A percentile compares a stretch with the other conserved stretches of the same genome.
phyloP scores from a whole-genome alignment of 2,888 invertebrate genomes.

The Cephus rjabovi region DNA sequence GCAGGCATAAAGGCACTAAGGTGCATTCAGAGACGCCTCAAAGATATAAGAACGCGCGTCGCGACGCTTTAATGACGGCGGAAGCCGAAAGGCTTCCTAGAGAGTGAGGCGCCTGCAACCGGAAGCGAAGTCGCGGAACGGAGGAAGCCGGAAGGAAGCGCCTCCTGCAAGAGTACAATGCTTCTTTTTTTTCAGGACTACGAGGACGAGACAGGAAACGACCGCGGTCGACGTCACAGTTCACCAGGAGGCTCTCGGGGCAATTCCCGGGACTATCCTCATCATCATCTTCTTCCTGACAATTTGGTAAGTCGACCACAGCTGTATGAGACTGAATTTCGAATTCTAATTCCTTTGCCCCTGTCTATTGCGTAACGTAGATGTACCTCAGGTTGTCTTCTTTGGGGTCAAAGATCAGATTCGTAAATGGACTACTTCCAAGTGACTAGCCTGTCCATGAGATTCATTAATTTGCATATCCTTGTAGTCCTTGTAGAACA shows the following conservation, averaged over 20 bases:
- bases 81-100: too few species aligned
- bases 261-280: constrained; percentile 69
- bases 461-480: too few species aligned
- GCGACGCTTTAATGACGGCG: background rate
- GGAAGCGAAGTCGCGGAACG: too few species aligned
- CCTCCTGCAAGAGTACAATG: too few species aligned
- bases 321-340: too few species aligned
- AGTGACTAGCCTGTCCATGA: too few species aligned
- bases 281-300: constrained; percentile 61
- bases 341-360: too few species aligned
- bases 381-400: background rate
- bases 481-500: too few species aligned
- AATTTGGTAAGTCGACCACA: constrained; percentile 62
- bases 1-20: background rate
- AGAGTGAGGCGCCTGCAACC: too few species aligned
- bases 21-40: constrained; percentile 14
- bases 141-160: too few species aligned
- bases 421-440: constrained; percentile 1
- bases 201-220: constrained; percentile 75
- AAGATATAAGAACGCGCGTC: constrained; percentile 21
- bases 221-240: constrained; percentile 75
- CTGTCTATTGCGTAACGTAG: too few species aligned
- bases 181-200: constrained; percentile 73
- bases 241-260: constrained; percentile 78
- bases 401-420: background rate